Conservation (phyloP, 2,888 invertebrate genomes). For the Parnassius smintheus region DNA sequence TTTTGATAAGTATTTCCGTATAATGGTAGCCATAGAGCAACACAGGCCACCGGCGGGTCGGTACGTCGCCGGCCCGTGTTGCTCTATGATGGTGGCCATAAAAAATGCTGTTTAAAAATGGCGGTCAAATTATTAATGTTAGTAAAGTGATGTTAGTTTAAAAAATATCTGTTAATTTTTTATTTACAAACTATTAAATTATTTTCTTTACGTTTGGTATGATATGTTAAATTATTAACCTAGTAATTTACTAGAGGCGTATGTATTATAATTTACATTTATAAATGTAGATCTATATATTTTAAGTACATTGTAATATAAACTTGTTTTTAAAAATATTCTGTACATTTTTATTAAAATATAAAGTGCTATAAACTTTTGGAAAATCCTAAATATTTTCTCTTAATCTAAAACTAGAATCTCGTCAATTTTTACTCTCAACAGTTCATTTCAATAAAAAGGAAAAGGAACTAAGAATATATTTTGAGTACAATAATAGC, state of each 20-base stretch:
- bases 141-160: slow-evolving; percentile 16
- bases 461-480: slow-evolving; percentile 6
- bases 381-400: neutral
- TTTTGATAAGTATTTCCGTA: neutral
- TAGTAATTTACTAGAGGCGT: slow-evolving; percentile 34
- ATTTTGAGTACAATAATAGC: neutral
- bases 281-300: neutral
- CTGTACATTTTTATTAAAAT: neutral
- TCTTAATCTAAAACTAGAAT: slow-evolving; percentile 23
- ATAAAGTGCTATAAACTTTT: neutral
- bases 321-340: neutral
- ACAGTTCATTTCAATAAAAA: slow-evolving; percentile 3
- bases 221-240: slow-evolving; percentile 39
- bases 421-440: slow-evolving; percentile 19
- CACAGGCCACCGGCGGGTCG: no score
- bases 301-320: neutral
- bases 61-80: neutral
- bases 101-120: neutral
- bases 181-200: slow-evolving; percentile 34
- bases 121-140: slow-evolving; percentile 1
- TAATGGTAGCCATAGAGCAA: slow-evolving; percentile 11
- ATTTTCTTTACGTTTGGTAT: slow-evolving; percentile 50
- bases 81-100: slow-evolving; percentile 13
- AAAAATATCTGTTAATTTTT: slow-evolving; percentile 32
- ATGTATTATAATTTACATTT: slow-evolving; percentile 33